Evolutionary conservation across 2,888 invertebrate genomes (phyloP), one percentile per base, ranked within the genome.

Genomic region (Gnatocerus cornutus): DNA sequence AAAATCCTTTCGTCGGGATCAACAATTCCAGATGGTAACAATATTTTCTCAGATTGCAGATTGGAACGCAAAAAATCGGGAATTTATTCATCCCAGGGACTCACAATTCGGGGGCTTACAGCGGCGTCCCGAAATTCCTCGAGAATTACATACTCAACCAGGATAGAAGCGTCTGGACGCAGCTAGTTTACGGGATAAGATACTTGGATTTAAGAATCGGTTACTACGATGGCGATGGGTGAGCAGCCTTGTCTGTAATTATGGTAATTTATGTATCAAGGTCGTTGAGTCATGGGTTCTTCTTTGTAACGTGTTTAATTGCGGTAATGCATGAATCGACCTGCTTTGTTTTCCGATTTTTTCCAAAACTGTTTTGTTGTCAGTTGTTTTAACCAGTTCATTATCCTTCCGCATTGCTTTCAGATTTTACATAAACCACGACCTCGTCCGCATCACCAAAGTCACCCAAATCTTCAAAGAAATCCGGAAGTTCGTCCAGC

Each of bases 161-260:
- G 83, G 94, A 95, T 81, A 89, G 93, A 68, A 90, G 91, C 78
- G 87, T 95, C 55, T 95, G 94, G 92, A 90, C 90, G 0, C 95
- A 96, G 80, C 87, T 96, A n/a, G 91, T 93, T 0, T 92, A 93
- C 81, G 95, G 95, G 59, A 91, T 94, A 78, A 87, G 95, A 79
- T 95, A 93, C 84, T 86, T 95, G 55, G 95, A 95, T 83, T 88
- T 95, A 62, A 89, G 94, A 76, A 88, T 95, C 72, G 94, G 93
- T 71, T 93, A 90, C 84, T 92, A 89, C 74, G 79, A 78, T 16
- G 70, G 75, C 21, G 78, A 79, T 45, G 79, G 78, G 80, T 80
- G 73, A 71, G 72, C 10, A 39, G 8, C 12, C 3, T n/a, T 43
- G 9, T 27, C 9, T 9, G 9, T 33, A 33, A 33, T 33, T 33